Evolutionary conservation across 2,113 vertebrate genomes (phyloP).

Genomic region (Megalops atlanticus): DNA sequence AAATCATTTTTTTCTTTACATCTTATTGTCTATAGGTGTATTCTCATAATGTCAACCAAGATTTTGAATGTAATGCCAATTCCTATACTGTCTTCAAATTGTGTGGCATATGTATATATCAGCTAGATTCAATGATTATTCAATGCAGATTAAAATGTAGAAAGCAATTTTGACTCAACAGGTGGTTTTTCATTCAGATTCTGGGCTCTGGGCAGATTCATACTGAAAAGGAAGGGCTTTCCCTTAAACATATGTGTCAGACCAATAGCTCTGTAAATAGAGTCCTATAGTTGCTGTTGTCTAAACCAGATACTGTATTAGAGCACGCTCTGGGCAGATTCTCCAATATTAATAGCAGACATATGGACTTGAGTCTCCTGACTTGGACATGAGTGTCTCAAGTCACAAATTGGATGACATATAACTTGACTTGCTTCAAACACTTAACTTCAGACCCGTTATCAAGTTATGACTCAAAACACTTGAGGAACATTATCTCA

Average conservation of each 20-base stretch:
- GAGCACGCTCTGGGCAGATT: not conserved
- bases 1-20: too few relatives aligned
- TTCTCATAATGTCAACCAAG: not conserved
- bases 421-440: too few relatives aligned
- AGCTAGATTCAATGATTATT: not conserved
- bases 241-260: not conserved
- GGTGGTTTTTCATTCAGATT: not conserved
- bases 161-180: not conserved
- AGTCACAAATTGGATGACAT: too few relatives aligned
- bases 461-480: too few relatives aligned
- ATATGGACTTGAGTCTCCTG: too few relatives aligned
- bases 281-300: too few relatives aligned
- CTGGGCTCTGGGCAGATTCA: not conserved
- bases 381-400: too few relatives aligned
- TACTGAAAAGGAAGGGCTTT: not conserved
- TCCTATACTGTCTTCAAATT: not conserved
- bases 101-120: not conserved
- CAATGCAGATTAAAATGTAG: not conserved
- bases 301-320: not conserved
- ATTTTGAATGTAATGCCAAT: not conserved
- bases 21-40: not conserved
- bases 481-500: too few relatives aligned
- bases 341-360: too few relatives aligned
- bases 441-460: too few relatives aligned
- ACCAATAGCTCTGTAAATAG: not conserved